A percentile compares a stretch with the other conserved stretches of the same genome.
Evolutionary conservation across 2,113 vertebrate species (phyloP).

Genomic region (Merops nubicus): DNA sequence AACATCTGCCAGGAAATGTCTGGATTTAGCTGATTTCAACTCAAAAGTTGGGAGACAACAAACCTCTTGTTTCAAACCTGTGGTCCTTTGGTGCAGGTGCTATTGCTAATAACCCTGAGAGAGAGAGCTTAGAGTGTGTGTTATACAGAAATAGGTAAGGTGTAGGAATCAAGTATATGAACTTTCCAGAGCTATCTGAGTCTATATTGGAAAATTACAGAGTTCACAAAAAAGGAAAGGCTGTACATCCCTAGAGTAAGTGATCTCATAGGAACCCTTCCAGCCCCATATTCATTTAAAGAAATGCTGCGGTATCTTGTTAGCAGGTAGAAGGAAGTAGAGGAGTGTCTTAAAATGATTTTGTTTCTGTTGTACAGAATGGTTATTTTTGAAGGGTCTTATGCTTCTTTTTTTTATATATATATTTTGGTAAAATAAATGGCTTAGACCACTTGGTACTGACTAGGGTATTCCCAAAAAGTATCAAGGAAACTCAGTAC

Average conservation of each 20-base stretch:
- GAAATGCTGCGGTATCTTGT: background rate
- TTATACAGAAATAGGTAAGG: background rate
- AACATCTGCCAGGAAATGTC: background rate
- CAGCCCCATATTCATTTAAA: background rate
- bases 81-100: background rate
- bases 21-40: background rate
- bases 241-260: background rate
- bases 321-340: background rate
- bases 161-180: background rate
- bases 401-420: background rate
- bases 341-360: background rate
- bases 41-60: accelerated
- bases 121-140: background rate
- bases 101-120: background rate
- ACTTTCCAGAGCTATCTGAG: background rate
- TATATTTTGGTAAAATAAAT: background rate
- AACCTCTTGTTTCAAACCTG: accelerated
- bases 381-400: background rate
- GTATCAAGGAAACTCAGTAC: background rate
- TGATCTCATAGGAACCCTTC: background rate
- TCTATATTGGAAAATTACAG: background rate
- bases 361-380: background rate
- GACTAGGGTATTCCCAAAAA: background rate
- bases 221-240: background rate
- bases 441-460: background rate